Evolutionary conservation across 2,888 invertebrate genomes (phyloP).

Genomic region (Axea sp.): DNA sequence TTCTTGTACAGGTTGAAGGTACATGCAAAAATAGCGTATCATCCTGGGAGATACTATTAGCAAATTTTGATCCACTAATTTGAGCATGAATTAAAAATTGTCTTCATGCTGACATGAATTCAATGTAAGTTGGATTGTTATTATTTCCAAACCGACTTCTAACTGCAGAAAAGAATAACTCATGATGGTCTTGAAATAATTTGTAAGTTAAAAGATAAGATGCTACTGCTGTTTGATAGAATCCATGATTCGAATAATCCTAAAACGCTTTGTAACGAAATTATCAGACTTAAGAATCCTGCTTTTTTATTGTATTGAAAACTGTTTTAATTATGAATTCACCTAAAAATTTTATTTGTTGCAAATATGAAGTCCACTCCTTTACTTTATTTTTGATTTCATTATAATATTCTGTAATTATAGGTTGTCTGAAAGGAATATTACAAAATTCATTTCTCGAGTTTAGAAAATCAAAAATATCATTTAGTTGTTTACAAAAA

Average conservation of each 20-base stretch:
- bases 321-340: too few relatives aligned
- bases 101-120: constrained; percentile 52
- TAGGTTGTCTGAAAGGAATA: constrained; percentile 1
- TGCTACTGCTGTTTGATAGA: not conserved
- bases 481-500: constrained; percentile 62
- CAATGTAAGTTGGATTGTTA: constrained; percentile 59
- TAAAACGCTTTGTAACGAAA: constrained; percentile 17
- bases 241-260: constrained; percentile 7
- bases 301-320: too few relatives aligned
- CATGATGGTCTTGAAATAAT: constrained; percentile 39
- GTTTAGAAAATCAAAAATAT: constrained; percentile 68
- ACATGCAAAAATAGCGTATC: constrained; percentile 21
- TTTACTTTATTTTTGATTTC: too few relatives aligned
- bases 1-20: not conserved
- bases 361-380: too few relatives aligned
- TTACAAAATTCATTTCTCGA: constrained; percentile 27
- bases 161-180: constrained; percentile 45
- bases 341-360: constrained; percentile 30
- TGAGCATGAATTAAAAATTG: constrained; percentile 55
- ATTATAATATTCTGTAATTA: constrained; percentile 14
- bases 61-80: constrained; percentile 28
- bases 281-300: too few relatives aligned
- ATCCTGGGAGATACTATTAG: constrained; percentile 40
- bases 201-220: constrained; percentile 35
- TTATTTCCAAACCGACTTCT: constrained; percentile 55